A percentile compares a stretch with the other conserved stretches of the same genome.
Conservation (phyloP, 2,888 invertebrate genomes). For the Alviniconcha strummeri region DNA sequence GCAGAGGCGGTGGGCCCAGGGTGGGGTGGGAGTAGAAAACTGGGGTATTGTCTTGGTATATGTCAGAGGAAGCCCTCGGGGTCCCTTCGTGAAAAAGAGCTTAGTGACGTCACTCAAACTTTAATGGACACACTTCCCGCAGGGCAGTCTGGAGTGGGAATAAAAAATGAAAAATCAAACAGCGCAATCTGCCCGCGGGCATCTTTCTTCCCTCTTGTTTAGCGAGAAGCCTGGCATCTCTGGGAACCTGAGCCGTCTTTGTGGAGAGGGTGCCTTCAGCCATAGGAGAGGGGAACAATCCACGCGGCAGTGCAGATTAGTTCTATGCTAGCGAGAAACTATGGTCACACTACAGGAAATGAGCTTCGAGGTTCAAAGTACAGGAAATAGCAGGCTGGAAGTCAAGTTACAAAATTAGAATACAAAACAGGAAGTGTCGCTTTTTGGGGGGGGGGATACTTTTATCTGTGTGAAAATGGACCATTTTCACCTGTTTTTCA, state of each 20-base stretch:
- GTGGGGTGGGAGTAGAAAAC: neutral
- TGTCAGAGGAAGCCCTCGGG: neutral
- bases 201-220: neutral
- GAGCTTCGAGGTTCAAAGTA: no score
- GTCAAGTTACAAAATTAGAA: no score
- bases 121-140: slow-evolving; percentile 19
- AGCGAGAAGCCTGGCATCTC: neutral
- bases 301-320: no score
- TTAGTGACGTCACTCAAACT: slow-evolving; percentile 28
- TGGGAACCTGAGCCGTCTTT: slow-evolving; percentile 18
- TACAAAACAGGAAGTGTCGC: no score
- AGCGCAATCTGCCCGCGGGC: slow-evolving; percentile 5
- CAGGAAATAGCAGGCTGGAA: no score
- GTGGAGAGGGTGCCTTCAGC: slow-evolving; percentile 2
- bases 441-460: no score
- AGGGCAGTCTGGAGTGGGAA: slow-evolving; percentile 5
- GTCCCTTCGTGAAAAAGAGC: neutral
- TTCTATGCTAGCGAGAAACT: no score
- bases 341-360: no score
- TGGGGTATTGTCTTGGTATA: neutral
- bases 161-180: slow-evolving; percentile 15
- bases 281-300: neutral
- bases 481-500: no score
- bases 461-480: no score
- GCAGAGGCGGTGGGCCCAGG: neutral